Percentiles rank a stretch among this genome's conserved stretches.
These are phyloP conservation scores for Pachyrhynchus sulphureomaculatus DNA, from an alignment of 1,140 invertebrate genomes.

Conservation along the genomic window DNA sequence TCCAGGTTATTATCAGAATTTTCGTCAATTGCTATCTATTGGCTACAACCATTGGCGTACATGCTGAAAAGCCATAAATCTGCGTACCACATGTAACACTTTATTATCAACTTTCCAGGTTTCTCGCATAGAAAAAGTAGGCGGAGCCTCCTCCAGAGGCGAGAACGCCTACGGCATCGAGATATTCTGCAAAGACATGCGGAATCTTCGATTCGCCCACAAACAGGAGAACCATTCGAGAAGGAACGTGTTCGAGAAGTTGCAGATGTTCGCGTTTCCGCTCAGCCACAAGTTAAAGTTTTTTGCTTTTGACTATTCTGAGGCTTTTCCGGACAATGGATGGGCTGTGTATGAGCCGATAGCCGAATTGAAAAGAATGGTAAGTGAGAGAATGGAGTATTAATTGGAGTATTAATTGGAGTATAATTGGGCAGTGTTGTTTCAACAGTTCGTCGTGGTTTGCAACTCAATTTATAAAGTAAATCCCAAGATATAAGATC, in stretches of 20 bases:
- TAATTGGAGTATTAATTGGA: no score
- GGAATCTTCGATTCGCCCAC: conserved; percentile 94
- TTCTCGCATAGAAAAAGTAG: conserved; percentile 95
- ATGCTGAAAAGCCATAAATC: no score
- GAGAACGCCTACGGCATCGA: conserved; percentile 99
- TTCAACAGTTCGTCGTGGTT: no score
- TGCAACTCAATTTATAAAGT: no score
- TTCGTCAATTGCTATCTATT: no score
- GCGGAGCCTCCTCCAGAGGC: conserved; percentile 87
- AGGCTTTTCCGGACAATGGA: conserved; percentile 86
- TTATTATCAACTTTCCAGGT: conserved; percentile 59
- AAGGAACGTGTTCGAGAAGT: conserved; percentile 91
- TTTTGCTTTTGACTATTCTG: conserved; percentile 87
- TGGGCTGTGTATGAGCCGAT: conserved; percentile 96
- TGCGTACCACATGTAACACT: no score
- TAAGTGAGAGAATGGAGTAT: no score
- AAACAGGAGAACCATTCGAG: conserved; percentile 96
- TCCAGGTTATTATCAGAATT: no score
- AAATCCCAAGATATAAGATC: no score
- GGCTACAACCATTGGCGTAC: no score
- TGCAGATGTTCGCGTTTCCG: conserved; percentile 94
- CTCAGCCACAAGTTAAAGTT: conserved; percentile 84
- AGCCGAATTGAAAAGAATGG: conserved; percentile 89
- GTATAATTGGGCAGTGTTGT: no score
- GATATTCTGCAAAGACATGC: conserved; percentile 92